Evolutionary conservation across 1,140 invertebrate genomes (phyloP), one percentile per base, ranked within the genome.

Genomic region (Stegodyphus dumicola): DNA sequence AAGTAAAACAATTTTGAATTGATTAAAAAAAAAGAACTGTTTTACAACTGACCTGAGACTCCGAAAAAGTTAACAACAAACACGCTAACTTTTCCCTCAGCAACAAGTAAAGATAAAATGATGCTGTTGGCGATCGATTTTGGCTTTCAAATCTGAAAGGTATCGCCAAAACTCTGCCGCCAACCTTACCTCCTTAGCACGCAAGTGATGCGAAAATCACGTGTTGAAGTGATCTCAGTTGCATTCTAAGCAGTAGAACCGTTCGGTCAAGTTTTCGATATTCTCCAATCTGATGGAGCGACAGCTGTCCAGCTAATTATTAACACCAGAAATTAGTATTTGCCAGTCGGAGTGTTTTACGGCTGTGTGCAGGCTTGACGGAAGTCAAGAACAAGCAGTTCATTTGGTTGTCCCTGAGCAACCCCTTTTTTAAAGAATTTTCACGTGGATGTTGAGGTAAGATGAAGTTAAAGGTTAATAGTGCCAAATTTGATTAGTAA

Each of bases 191-290:
- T 60, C 17, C 67, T 60, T 49, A 11, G 77, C 9, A 53, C 64
- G 66, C 48, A 73, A 56, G 67, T 73, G 78, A 73, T 52, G 78
- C 33, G 69, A 80, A 80, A 80, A 80, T 80, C 78, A 80, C 78
- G 78, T 80, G 78, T 80, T 80, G 69, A 80, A 71, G 69, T 60
- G 67, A 18, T 56, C 53, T 69, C 77, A 80, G 78, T 80, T 54
- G n/a, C 18, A 49, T 80, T 52, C 33, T n/a, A 17, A 71, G 78
- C 54, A 10, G 65, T 54, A 69, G 78, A 69, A 64, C 33, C 69
- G 33, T 51, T 7, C 78, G 66, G 78, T 70, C 78, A 80, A 80
- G 69, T 7, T 71, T 48, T 11, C n/a, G n/a, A 7, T 53, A 60
- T 11, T 80, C 78, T 71, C 69, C 67, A 49, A 51, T 54, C 48